A percentile compares a stretch with the other conserved stretches of the same genome.
Evolutionary conservation across 2,797 vertebrate genomes (phyloP).

Genomic region (Squalus acanthias): DNA sequence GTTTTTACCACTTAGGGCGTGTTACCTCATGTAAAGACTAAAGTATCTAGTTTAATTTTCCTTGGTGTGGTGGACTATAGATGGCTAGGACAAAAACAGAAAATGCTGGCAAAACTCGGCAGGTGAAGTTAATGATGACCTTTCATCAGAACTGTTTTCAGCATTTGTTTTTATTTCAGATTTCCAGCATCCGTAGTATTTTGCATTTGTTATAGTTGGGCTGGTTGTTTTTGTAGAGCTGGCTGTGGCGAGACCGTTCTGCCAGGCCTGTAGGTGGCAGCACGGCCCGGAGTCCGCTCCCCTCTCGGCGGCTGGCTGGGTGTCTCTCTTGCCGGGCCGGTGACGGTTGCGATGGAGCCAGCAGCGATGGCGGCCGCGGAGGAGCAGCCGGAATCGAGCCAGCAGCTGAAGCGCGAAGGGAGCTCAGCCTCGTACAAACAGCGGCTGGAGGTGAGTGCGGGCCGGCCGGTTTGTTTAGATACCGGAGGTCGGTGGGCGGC

Average conservation of each 20-base stretch:
- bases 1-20: background rate
- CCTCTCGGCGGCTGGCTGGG: no score
- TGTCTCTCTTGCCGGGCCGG: background rate
- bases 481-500: background rate
- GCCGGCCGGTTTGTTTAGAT: background rate
- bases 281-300: no score
- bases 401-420: background rate
- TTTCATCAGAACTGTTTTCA: background rate
- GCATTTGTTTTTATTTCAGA: background rate
- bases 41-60: background rate
- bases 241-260: background rate
- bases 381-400: no score
- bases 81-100: background rate
- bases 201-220: background rate
- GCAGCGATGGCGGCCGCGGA: background rate
- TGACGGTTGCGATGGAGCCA: background rate
- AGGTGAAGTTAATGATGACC: background rate
- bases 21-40: background rate
- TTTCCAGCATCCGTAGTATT: background rate
- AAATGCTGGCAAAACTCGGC: background rate
- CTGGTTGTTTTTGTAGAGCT: background rate
- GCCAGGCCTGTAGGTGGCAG: background rate
- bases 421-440: background rate
- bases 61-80: background rate
- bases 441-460: conserved; percentile 3